These are phyloP conservation scores for Distichodus sexfasciatus DNA, from an alignment of 2,797 vertebrate species.

Conservation along the genomic window DNA sequence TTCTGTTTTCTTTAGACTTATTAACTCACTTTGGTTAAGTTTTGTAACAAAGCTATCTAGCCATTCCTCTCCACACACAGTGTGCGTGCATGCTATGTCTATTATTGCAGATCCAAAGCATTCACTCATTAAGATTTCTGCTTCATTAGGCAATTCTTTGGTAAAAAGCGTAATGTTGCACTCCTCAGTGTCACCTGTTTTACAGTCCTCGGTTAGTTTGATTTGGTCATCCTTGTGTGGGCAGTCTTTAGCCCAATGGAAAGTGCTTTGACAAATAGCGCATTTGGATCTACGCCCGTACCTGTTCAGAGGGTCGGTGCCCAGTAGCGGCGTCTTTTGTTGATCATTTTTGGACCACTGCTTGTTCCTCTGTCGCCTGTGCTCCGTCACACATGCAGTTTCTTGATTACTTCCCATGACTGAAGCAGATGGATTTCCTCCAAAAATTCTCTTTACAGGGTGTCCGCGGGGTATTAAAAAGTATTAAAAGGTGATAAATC, in stretches of 20 bases:
- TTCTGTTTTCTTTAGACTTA: neutral
- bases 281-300: conserved; percentile 28
- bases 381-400: neutral
- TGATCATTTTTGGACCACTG: conserved; percentile 7
- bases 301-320: conserved; percentile 34
- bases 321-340: conserved; percentile 1
- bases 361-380: neutral
- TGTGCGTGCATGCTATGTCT: conserved; percentile 12
- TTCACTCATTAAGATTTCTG: conserved; percentile 17
- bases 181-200: neutral
- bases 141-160: conserved; percentile 18
- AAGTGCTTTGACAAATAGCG: conserved; percentile 34
- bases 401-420: conserved; percentile 14
- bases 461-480: too few species aligned
- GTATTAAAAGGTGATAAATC: too few species aligned
- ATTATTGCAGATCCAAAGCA: conserved; percentile 25
- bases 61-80: conserved; percentile 19
- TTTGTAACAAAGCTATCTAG: neutral
- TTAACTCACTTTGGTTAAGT: neutral
- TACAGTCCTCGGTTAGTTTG: conserved; percentile 10
- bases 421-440: neutral
- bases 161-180: conserved; percentile 10
- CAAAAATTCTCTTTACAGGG: conserved; percentile 19
- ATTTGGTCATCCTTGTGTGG: conserved; percentile 19
- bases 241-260: conserved; percentile 31